phyloP scores from a whole-genome alignment of 2,888 invertebrate genomes.

The Cantharis rufa region DNA sequence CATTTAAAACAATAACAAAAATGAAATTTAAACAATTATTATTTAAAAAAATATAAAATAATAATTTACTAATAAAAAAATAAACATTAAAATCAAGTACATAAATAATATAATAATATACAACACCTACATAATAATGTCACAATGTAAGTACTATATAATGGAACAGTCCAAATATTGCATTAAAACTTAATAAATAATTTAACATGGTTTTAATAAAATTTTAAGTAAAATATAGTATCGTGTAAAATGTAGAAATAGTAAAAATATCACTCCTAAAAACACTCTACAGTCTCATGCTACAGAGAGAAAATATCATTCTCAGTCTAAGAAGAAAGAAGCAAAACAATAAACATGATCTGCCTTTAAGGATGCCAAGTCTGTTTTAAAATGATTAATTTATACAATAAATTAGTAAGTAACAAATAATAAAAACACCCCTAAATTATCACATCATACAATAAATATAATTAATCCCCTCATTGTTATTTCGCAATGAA shows the following conservation, averaged over 20 bases:
- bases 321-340: constrained; percentile 30
- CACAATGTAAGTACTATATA: constrained; percentile 7
- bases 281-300: constrained; percentile 29
- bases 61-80: constrained; percentile 2
- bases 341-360: constrained; percentile 25
- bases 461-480: background rate
- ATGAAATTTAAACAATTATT: background rate
- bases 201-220: constrained; percentile 1
- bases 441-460: background rate
- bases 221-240: constrained; percentile 1
- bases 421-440: background rate
- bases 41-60: constrained; percentile 1
- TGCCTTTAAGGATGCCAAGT: constrained; percentile 15
- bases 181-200: background rate
- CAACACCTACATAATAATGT: background rate
- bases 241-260: constrained; percentile 26
- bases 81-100: constrained; percentile 15
- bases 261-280: constrained; percentile 26
- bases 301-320: constrained; percentile 28
- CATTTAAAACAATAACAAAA: constrained; percentile 1
- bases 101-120: background rate
- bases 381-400: background rate
- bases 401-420: background rate
- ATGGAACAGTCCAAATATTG: constrained; percentile 5
- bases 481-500: background rate